Evolutionary conservation across 2,888 invertebrate genomes (phyloP), one percentile per base, ranked within the genome.

Genomic region (Eueremaeus valkanovi): DNA sequence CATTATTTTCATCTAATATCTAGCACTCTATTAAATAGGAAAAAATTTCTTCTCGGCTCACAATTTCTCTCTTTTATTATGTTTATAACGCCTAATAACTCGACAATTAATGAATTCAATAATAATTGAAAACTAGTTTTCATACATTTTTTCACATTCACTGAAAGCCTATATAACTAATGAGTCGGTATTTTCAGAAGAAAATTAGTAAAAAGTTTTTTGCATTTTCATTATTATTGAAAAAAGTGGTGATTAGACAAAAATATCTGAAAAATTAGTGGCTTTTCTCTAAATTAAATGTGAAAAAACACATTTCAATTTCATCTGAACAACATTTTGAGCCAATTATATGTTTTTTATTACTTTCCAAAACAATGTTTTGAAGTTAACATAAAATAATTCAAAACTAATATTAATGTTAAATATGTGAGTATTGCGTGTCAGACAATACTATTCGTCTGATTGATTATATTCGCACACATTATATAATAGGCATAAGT

Each of bases 391-490:
- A 55, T 55, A 24, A 55, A n/a, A n/a, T n/a, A 9, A 27, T 18
- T 11, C 21, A 27, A 55, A 55, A 55, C 21, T 18, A n/a, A 24
- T n/a, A n/a, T n/a, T n/a, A n/a, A n/a, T n/a, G n/a, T n/a, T 24
- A 11, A 55, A 11, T 61, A 61, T 61, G 8, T 31, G 29, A 29
- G 31, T 3, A 31, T 61, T 61, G 61, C 61, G 61, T 61, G 61
- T 61, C 61, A 61, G 31, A 61, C 61, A 61, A 61, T 61, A 61
- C 31, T 61, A 13, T 5, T 31, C 24, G 13, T 29, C 31, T 61
- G 61, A 61, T 31, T 29, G 61, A 61, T 61, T 31, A 31, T 61
- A 31, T 31, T 61, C 61, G 31, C 31, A 61, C 31, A 61, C 31
- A 61, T 55, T 21, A 21, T 18, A 55, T 55, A 13, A 55, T 55